A percentile compares a stretch with the other conserved stretches of the same genome.
These are phyloP conservation scores for Rhopalosiphum maidis DNA, from an alignment of 1,140 invertebrate genomes.

Conservation along the genomic window DNA sequence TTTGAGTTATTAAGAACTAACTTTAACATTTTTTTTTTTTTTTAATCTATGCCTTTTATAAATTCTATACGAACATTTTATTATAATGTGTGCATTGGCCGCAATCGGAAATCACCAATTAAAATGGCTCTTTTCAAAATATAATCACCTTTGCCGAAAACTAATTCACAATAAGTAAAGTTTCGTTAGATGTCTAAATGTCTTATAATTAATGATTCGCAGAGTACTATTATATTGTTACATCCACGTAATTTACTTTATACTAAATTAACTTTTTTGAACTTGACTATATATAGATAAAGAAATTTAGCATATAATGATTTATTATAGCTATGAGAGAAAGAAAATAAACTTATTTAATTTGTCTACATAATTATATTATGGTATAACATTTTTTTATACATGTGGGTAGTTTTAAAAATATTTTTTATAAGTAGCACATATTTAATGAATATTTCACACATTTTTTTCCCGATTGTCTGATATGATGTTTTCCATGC, in stretches of 20 bases:
- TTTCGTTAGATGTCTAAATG: neutral
- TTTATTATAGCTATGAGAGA: neutral
- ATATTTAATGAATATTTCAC: neutral
- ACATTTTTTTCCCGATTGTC: neutral
- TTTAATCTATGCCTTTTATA: no score
- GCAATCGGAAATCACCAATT: neutral
- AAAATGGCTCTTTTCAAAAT: neutral
- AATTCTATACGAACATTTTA: no score
- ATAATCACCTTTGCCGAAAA: neutral
- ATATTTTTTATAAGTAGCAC: neutral
- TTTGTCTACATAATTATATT: neutral
- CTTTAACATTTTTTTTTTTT: no score
- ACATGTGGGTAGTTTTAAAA: neutral
- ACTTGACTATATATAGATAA: neutral
- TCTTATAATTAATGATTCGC: neutral
- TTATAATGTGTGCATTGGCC: no score
- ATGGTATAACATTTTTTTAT: neutral
- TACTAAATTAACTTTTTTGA: neutral
- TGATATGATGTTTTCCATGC: neutral
- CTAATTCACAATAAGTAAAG: neutral
- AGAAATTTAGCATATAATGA: neutral
- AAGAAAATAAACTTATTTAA: neutral
- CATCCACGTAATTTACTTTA: neutral
- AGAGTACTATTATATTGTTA: neutral
- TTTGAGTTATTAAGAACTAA: no score